Percentiles rank a stretch among this genome's conserved stretches.
Conservation (phyloP, 2,797 vertebrate species). For the Danio albolineatus region DNA sequence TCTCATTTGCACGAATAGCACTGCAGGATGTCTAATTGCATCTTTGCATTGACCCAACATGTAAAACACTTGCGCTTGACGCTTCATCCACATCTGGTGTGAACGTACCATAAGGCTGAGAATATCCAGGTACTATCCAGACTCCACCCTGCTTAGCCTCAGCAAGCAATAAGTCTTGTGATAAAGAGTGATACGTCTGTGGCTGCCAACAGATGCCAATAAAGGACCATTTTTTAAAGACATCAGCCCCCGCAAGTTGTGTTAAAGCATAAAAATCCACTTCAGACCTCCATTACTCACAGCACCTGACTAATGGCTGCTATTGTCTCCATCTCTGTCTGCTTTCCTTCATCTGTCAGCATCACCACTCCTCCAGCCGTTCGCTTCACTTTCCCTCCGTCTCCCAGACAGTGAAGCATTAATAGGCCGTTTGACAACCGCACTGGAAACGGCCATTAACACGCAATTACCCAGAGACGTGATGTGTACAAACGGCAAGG, state of each 20-base stretch:
- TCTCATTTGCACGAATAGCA: too few species aligned
- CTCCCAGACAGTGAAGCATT: constrained; percentile 45
- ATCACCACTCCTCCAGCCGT: constrained; percentile 29
- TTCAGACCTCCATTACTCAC: constrained; percentile 44
- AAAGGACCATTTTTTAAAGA: neutral
- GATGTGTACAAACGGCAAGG: constrained; percentile 53
- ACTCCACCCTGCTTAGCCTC: too few species aligned
- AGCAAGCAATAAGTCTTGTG: too few species aligned
- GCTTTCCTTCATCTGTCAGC: constrained; percentile 22
- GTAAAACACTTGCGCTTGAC: too few species aligned
- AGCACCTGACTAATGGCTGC: constrained; percentile 44
- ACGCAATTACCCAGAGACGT: constrained; percentile 48
- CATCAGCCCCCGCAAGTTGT: neutral
- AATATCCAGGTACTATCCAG: too few species aligned
- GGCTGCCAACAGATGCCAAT: too few species aligned
- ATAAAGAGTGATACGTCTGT: too few species aligned
- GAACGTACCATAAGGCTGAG: too few species aligned
- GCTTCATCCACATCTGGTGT: too few species aligned
- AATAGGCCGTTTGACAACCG: constrained; percentile 52
- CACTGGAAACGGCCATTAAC: constrained; percentile 54
- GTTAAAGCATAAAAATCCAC: constrained; percentile 41
- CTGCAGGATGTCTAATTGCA: too few species aligned
- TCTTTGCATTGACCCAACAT: too few species aligned
- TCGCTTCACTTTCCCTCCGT: constrained; percentile 7
- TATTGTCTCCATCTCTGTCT: constrained; percentile 32